phyloP scores from a whole-genome alignment of 2,888 invertebrate genomes.

The Troides helena region DNA sequence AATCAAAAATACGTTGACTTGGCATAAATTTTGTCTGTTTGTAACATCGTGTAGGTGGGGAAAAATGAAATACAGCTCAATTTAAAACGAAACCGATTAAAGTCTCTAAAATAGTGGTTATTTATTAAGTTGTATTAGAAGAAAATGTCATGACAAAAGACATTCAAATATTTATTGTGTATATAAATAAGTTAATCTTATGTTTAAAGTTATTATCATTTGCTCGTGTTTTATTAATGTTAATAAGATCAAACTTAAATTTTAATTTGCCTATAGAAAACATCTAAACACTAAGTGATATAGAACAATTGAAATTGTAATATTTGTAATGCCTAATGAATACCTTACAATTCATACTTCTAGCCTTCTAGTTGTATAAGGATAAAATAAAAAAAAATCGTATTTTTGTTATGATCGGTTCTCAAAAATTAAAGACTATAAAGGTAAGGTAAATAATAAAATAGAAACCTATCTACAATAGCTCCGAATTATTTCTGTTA shows the following conservation, averaged over 20 bases:
- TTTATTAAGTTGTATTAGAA: constrained; percentile 8
- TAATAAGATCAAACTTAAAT: background rate
- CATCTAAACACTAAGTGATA: too few species aligned
- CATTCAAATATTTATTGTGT: constrained; percentile 1
- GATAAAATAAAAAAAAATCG: too few species aligned
- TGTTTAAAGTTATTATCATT: background rate
- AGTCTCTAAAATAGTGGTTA: constrained; percentile 21
- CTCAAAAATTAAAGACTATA: too few species aligned
- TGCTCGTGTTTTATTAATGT: background rate
- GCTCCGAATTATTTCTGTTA: too few species aligned
- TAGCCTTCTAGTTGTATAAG: too few species aligned
- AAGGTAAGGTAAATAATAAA: too few species aligned
- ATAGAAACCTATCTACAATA: too few species aligned
- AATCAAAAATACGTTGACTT: constrained; percentile 25
- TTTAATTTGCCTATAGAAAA: too few species aligned
- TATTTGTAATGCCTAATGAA: too few species aligned
- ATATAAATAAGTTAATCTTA: background rate
- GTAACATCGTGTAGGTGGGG: constrained; percentile 26
- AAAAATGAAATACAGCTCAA: constrained; percentile 28
- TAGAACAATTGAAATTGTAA: too few species aligned
- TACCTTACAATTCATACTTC: too few species aligned
- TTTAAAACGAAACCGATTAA: constrained; percentile 26
- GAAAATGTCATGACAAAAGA: background rate
- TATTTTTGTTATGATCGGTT: too few species aligned
- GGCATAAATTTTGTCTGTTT: constrained; percentile 29